These are phyloP conservation scores for Colossoma macropomum DNA, from an alignment of 2,113 vertebrate genomes.

Conservation along the genomic window DNA sequence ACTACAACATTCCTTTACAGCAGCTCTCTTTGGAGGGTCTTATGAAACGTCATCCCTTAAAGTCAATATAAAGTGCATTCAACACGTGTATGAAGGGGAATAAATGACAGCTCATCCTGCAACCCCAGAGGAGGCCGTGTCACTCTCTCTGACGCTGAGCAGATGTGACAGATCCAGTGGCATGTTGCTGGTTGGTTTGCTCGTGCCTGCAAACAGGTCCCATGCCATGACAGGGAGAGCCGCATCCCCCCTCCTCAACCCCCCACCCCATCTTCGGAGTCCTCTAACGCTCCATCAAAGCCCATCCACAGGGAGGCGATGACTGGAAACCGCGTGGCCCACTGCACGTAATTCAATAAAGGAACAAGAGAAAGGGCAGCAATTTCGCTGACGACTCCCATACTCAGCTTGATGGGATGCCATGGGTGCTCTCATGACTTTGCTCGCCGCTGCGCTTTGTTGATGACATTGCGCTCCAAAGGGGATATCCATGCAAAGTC, in stretches of 20 bases:
- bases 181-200: conserved; percentile 34
- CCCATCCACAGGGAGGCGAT: conserved; percentile 23
- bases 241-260: conserved; percentile 2
- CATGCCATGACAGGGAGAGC: conserved; percentile 29
- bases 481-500: background rate
- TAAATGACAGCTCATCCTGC: conserved; percentile 31
- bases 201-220: conserved; percentile 40
- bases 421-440: background rate
- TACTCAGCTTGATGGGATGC: background rate
- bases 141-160: conserved; percentile 46
- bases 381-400: background rate
- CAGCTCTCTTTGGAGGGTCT: background rate
- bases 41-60: conserved; percentile 2
- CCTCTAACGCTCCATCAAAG: conserved; percentile 25
- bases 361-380: background rate
- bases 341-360: conserved; percentile 29
- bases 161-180: conserved; percentile 40
- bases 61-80: conserved; percentile 22
- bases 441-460: background rate
- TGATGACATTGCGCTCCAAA: background rate
- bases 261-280: background rate
- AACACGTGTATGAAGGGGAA: conserved; percentile 25
- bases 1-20: background rate
- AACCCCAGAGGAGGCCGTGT: conserved; percentile 45
- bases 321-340: background rate